Conservation (phyloP, 2,797 vertebrate genomes). For the Leucoraja ocellata region DNA sequence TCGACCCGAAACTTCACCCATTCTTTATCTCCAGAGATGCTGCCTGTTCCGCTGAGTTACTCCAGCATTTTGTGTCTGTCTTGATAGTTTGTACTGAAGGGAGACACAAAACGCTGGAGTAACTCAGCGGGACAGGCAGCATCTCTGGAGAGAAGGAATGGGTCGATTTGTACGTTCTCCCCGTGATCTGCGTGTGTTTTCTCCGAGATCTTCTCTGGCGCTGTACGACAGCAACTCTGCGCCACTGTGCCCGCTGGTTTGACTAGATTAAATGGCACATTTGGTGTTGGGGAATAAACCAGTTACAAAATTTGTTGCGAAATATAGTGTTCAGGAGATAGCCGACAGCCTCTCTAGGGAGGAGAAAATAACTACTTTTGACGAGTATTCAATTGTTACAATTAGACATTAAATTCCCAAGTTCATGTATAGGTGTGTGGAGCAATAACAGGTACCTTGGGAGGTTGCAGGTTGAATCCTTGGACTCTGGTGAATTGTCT, state of each 20-base stretch:
- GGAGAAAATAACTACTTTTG: neutral
- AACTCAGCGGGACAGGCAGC: too few relatives aligned
- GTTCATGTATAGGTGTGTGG: neutral
- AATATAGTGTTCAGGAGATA: neutral
- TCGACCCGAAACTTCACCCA: too few relatives aligned
- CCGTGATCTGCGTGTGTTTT: too few relatives aligned
- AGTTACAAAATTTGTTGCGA: neutral
- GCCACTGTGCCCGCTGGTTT: neutral
- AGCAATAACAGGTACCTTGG: neutral
- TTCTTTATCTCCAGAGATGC: too few relatives aligned
- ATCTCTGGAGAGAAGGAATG: too few relatives aligned
- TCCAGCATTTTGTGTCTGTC: too few relatives aligned
- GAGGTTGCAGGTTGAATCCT: neutral
- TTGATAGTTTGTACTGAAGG: too few relatives aligned
- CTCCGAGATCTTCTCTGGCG: too few relatives aligned
- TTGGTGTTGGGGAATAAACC: neutral
- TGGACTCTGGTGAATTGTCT: neutral
- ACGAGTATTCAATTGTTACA: neutral
- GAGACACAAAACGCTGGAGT: too few relatives aligned
- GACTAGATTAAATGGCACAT: neutral
- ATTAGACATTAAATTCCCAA: neutral
- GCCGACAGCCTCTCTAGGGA: neutral
- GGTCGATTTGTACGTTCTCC: too few relatives aligned
- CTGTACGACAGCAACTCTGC: too few relatives aligned
- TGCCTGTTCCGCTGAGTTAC: too few relatives aligned